Evolutionary conservation across 1,140 invertebrate species (phyloP).

Genomic region (Coenobita brevimanus): DNA sequence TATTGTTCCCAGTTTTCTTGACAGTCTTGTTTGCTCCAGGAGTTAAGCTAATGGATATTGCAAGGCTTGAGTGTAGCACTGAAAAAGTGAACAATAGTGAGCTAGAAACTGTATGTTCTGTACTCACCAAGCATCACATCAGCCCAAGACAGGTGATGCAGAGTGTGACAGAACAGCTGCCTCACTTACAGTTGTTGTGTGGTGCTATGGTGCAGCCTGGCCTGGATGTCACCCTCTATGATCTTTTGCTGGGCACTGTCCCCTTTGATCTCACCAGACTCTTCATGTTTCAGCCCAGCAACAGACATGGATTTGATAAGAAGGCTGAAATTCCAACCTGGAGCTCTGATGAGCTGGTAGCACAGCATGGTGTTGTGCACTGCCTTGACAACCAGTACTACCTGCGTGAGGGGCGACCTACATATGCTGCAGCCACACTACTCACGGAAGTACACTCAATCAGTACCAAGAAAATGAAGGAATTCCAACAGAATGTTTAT

Average conservation of each 20-base stretch:
- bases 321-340: conserved; percentile 4
- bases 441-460: not conserved
- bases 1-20: conserved; percentile 48
- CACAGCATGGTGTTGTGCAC: conserved; percentile 30
- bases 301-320: conserved; percentile 52
- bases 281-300: conserved; percentile 45
- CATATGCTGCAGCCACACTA: conserved; percentile 45
- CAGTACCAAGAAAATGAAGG: not conserved
- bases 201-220: not conserved
- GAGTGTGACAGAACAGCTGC: conserved; percentile 6
- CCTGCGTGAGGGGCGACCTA: conserved; percentile 41
- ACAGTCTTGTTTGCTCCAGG: conserved; percentile 59
- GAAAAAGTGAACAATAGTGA: not conserved
- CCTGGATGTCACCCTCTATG: conserved; percentile 54
- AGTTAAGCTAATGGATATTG: conserved; percentile 19
- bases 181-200: conserved; percentile 36
- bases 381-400: conserved; percentile 45
- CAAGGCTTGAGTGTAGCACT: not conserved
- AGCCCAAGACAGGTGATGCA: conserved; percentile 26
- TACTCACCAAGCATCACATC: conserved; percentile 16
- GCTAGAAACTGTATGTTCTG: not conserved
- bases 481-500: conserved; percentile 20
- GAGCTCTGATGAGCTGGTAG: conserved; percentile 40
- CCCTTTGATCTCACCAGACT: conserved; percentile 52
- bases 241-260: conserved; percentile 31